Conservation (phyloP, 2,888 invertebrate species). For the Calameuta idolon region DNA sequence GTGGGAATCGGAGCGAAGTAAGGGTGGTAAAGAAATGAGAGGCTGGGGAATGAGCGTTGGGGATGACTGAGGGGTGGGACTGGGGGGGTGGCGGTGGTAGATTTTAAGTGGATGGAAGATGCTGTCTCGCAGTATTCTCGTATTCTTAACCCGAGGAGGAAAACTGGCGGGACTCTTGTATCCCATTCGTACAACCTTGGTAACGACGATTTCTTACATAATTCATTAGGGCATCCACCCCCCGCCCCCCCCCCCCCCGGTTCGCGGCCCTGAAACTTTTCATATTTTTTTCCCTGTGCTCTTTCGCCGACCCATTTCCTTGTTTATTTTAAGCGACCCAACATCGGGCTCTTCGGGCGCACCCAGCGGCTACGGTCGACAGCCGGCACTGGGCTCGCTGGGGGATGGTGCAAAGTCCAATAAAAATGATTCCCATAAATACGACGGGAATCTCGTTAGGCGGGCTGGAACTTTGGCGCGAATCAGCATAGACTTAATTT, state of each 20-base stretch:
- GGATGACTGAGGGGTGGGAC: too few species aligned
- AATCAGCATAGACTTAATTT: neutral
- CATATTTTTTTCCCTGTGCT: neutral
- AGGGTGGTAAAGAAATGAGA: neutral
- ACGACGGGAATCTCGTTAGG: neutral
- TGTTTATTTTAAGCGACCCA: neutral
- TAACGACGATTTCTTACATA: constrained; percentile 5
- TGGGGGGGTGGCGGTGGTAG: rapidly evolving
- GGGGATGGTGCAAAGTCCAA: neutral
- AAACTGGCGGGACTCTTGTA: neutral
- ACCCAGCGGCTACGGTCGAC: neutral
- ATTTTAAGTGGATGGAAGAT: neutral
- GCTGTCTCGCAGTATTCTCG: neutral
- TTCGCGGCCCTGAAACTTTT: neutral
- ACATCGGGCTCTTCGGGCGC: neutral
- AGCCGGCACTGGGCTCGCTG: neutral
- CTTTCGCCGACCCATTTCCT: neutral
- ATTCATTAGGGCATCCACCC: neutral
- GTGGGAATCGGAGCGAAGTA: neutral
- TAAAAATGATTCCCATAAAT: constrained; percentile 7
- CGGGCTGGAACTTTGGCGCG: neutral
- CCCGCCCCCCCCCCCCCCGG: neutral
- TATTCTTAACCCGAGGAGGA: neutral
- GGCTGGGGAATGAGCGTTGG: neutral
- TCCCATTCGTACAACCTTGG: neutral